These are phyloP conservation scores for Lasius platythorax DNA, from an alignment of 2,888 invertebrate genomes.

Conservation along the genomic window DNA sequence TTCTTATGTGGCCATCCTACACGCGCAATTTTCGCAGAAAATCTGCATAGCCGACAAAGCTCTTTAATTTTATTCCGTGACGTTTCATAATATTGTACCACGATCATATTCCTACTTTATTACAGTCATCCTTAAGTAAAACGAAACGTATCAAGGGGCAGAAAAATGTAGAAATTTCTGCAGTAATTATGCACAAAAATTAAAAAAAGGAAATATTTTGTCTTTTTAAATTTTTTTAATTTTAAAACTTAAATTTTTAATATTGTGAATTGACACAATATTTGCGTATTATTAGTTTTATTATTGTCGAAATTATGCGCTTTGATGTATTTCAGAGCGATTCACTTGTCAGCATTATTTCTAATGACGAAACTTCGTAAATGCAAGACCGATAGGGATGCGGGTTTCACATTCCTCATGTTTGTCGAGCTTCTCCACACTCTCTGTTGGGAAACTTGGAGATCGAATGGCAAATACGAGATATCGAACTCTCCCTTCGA, in stretches of 20 bases:
- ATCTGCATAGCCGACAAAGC: conserved; percentile 22
- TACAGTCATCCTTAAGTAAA: not conserved
- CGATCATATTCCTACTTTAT: not conserved
- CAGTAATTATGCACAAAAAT: not conserved
- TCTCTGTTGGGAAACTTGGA: conserved; percentile 45
- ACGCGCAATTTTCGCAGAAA: conserved; percentile 18
- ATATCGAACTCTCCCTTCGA: conserved; percentile 46
- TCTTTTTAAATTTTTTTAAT: too few relatives aligned
- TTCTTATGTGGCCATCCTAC: conserved; percentile 7
- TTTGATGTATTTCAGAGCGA: not conserved
- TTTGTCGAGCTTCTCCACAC: conserved; percentile 14
- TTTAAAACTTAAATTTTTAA: not conserved
- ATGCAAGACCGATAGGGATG: not conserved
- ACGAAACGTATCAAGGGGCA: not conserved
- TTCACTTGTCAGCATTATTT: not conserved
- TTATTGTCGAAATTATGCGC: not conserved
- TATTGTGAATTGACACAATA: not conserved
- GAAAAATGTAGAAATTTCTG: too few relatives aligned
- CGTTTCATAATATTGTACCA: not conserved
- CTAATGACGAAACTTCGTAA: not conserved
- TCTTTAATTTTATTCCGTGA: conserved; percentile 4
- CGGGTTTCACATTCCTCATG: conserved; percentile 24
- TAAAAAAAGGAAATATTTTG: not conserved
- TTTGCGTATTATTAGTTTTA: not conserved
- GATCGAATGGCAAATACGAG: conserved; percentile 50